These are phyloP conservation scores for Heteronetta atricapilla DNA, from an alignment of 2,113 vertebrate genomes.

Conservation along the genomic window DNA sequence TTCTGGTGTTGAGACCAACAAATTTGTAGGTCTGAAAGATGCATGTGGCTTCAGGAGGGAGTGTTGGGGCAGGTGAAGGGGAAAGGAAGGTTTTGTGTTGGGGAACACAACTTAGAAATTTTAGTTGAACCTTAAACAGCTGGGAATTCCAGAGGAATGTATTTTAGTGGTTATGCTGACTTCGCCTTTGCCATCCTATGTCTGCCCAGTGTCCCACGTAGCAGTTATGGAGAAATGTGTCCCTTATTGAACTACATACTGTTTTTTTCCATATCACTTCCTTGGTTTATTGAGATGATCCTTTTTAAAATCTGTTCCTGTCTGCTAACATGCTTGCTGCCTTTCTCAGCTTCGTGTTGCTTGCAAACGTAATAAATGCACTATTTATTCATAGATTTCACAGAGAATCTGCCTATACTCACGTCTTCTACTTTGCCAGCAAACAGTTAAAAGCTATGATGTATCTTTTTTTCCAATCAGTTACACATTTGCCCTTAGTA, in stretches of 20 bases:
- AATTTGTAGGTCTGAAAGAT: not conserved
- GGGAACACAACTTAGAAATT: not conserved
- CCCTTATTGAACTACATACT: not conserved
- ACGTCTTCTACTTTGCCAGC: not conserved
- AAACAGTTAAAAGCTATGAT: not conserved
- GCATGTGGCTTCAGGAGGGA: not conserved
- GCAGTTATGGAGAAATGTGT: not conserved
- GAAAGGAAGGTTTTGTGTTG: not conserved
- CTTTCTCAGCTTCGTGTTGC: not conserved
- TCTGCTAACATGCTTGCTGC: not conserved
- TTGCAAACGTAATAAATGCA: not conserved
- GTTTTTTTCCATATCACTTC: not conserved
- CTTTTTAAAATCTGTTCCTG: not conserved
- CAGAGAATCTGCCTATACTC: not conserved
- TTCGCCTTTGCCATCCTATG: not conserved
- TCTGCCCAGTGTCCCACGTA: not conserved
- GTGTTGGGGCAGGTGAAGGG: not conserved
- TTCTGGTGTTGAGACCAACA: not conserved
- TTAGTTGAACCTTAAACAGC: not conserved
- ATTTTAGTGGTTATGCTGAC: not conserved
- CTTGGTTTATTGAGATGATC: not conserved
- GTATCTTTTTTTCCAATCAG: not conserved
- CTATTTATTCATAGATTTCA: not conserved
- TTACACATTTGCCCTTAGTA: not conserved
- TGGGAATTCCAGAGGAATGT: not conserved